Percentiles rank a stretch among this genome's conserved stretches.
Evolutionary conservation across 2,113 vertebrate species (phyloP).

Genomic region (Solea solea): DNA sequence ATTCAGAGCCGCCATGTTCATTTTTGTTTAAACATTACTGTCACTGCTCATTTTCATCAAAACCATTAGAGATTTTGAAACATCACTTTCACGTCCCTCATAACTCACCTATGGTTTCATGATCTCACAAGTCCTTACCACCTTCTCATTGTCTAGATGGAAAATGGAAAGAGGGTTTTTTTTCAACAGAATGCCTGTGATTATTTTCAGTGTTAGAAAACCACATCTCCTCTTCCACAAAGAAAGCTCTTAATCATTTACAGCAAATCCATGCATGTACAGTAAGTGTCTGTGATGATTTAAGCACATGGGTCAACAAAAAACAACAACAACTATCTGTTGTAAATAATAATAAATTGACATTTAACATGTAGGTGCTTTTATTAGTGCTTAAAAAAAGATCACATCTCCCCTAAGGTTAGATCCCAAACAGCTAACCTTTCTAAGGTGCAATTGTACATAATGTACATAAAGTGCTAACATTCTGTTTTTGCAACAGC

Average conservation of each 20-base stretch:
- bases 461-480: slow-evolving; percentile 60
- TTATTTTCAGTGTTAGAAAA: slow-evolving; percentile 17
- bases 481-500: slow-evolving; percentile 7
- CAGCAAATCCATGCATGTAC: neutral
- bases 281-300: too few relatives aligned
- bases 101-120: neutral
- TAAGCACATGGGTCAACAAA: too few relatives aligned
- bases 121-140: neutral
- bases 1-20: neutral
- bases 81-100: neutral
- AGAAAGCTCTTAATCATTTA: neutral
- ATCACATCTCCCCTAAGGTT: neutral
- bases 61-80: neutral
- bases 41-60: neutral
- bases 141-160: neutral
- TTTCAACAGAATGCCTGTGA: neutral
- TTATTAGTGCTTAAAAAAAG: slow-evolving; percentile 11
- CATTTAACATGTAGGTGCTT: slow-evolving; percentile 8
- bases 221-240: neutral
- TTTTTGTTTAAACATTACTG: neutral
- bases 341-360: too few relatives aligned
- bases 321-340: neutral
- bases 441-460: slow-evolving; percentile 44
- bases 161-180: neutral
- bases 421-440: neutral